Evolutionary conservation across 2,797 vertebrate species (phyloP).

Genomic region (Triplophysa yarkandensis): DNA sequence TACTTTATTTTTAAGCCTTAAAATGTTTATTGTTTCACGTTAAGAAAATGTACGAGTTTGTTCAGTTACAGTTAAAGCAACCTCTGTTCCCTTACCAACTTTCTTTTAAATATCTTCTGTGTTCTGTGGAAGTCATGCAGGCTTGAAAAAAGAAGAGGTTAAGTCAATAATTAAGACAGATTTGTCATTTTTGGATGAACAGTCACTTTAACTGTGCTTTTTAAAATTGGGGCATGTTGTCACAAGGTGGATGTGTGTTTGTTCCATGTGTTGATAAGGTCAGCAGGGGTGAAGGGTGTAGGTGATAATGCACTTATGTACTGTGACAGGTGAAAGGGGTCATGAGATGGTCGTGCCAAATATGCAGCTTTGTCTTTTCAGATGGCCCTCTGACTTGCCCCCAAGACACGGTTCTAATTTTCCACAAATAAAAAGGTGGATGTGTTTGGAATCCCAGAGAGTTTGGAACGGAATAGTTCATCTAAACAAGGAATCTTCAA

Average conservation of each 20-base stretch:
- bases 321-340: conserved; percentile 41
- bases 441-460: conserved; percentile 13
- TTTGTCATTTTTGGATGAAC: neutral
- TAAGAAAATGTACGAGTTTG: too few species aligned
- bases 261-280: conserved; percentile 4
- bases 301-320: conserved; percentile 50
- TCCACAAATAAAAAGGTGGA: conserved; percentile 38
- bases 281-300: conserved; percentile 59
- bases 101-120: too few species aligned
- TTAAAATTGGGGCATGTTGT: neutral
- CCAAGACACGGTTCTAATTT: conserved; percentile 37
- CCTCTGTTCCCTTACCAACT: too few species aligned
- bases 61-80: too few species aligned
- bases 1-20: too few species aligned
- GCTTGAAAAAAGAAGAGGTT: too few species aligned
- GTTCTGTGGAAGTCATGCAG: too few species aligned
- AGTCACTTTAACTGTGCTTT: neutral
- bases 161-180: too few species aligned
- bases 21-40: too few species aligned
- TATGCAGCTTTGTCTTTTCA: conserved; percentile 39
- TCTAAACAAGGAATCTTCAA: conserved; percentile 48
- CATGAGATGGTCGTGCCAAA: conserved; percentile 43
- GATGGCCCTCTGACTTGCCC: conserved; percentile 40
- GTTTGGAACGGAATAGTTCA: conserved; percentile 35
- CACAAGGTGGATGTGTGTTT: neutral